Base-by-base conservation (phyloP, 1,140 invertebrate species). In the Mesaphorura yosii region DNA sequence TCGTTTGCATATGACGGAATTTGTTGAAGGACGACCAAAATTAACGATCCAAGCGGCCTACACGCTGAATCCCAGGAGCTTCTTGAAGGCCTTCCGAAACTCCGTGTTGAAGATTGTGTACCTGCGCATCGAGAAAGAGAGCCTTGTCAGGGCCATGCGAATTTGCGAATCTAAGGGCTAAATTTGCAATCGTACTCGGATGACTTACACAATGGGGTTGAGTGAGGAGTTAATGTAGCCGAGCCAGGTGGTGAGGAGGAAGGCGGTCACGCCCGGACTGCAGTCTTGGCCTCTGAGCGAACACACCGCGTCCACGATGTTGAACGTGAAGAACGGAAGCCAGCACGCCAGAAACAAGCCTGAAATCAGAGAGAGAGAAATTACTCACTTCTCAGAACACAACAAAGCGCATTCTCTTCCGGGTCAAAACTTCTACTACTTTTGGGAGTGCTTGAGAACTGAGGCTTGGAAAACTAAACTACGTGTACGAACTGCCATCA, bases 81-180 rank as follows among this genome's bases (percentile, higher is more conserved):
- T 95, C 66, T 92, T 90, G 73, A 98, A 99, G 29, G 95, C 94
- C 76, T 97, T 96, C 52, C 95, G 78, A 72, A 98, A 99, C 72
- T 99, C 95, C 3, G 90, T 87, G 74, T 99, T 98, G 76, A 98
- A 98, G 66, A 99, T 96, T 37, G 95, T 98, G n/a, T n/a, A n/a
- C n/a, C n/a, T n/a, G n/a, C n/a, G n/a, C n/a, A n/a, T n/a, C n/a
- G n/a, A n/a, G n/a, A n/a, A n/a, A n/a, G n/a, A n/a, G n/a, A n/a
- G n/a, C n/a, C n/a, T n/a, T n/a, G 70, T 98, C 98, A 69, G 98
- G n/a, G n/a, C n/a, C n/a, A n/a, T n/a, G n/a, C n/a, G n/a, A n/a
- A n/a, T n/a, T n/a, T n/a, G n/a, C n/a, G n/a, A n/a, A n/a, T n/a
- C n/a, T n/a, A n/a, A n/a, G n/a, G n/a, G n/a, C n/a, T n/a, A n/a